Base-by-base conservation (phyloP, 2,113 vertebrate species). In the Bathybates hornii region DNA sequence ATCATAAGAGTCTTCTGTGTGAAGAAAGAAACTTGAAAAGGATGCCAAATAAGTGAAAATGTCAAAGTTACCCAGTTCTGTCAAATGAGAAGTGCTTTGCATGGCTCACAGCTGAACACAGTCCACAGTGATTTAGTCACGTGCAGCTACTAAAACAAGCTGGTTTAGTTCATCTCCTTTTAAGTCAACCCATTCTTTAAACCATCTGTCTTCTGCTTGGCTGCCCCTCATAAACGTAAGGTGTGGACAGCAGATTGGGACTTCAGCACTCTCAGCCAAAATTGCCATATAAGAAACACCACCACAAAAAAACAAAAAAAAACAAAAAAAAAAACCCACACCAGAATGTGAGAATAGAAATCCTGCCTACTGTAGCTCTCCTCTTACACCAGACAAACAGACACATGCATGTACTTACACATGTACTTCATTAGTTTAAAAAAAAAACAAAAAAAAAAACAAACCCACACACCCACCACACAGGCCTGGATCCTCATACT, bases 1-100 rank as follows among this genome's bases (percentile, higher is more conserved):
- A 45, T 95, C 95, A 76, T 96, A 96, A 21, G 94, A 91, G 38
- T 96, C 96, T 52, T 93, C 96, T 96, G 93, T 5, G 16, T 57
- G 5, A 76, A 87, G 56, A 71, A 7, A 89, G 32, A 85, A 1
- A 82, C 9, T 29, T 29, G 21, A 73, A 16, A 73, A 45, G 13
- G 38, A 45, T 9, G 43, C 14, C 2, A 4, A 48, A 29, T 16
- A 24, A 48, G 6, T 48, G 21, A 76, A 48, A 76, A 48, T 76
- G 68, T 45, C 21, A 45, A 27, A 24, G 14, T 29, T 24, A 14
- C 36, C 36, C n/a, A 73, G 27, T 73, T 45, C 21, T 73, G 14
- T 73, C 14, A 45, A 73, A 45, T 45, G 34, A 38, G 34, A 68
- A n/a, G 17, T 68, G 16, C 17, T 68, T 38, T 68, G n/a, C 63